Conservation (phyloP, 1,140 invertebrate species). For the Diorhabda elongata region DNA sequence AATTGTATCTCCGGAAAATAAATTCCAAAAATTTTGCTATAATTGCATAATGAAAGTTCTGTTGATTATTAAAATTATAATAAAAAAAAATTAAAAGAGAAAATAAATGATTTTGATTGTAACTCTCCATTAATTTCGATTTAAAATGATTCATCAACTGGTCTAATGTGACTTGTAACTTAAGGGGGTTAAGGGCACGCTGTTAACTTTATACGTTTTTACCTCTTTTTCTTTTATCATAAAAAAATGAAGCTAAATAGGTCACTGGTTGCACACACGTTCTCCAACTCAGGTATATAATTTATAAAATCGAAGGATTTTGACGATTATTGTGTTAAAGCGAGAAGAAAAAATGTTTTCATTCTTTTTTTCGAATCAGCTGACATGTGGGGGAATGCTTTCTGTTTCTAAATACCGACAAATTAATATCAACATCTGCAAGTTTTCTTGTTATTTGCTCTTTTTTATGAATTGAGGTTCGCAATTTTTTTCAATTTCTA, state of each 20-base stretch:
- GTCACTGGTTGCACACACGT: conserved; percentile 18
- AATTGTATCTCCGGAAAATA: too few relatives aligned
- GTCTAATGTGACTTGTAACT: conserved; percentile 16
- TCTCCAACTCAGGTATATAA: conserved; percentile 10
- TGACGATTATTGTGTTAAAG: conserved; percentile 2
- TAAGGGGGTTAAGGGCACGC: conserved; percentile 13
- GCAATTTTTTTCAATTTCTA: background rate
- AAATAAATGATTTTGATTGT: too few relatives aligned
- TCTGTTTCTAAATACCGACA: background rate
- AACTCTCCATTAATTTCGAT: too few relatives aligned
- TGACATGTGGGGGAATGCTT: background rate
- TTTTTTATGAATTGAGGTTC: background rate
- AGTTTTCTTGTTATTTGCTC: background rate
- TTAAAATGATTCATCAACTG: background rate
- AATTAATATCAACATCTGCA: conserved; percentile 3
- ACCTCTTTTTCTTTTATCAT: conserved; percentile 16
- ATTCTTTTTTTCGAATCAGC: background rate
- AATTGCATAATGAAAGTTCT: too few relatives aligned
- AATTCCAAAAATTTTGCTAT: too few relatives aligned
- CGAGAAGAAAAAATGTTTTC: background rate
- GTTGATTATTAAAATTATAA: too few relatives aligned
- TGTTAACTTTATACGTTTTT: conserved; percentile 14
- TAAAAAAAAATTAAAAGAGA: too few relatives aligned
- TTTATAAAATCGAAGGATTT: conserved; percentile 3
- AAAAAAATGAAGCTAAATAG: conserved; percentile 17